Conservation (phyloP, 2,113 vertebrate genomes). For the Grus americana region DNA sequence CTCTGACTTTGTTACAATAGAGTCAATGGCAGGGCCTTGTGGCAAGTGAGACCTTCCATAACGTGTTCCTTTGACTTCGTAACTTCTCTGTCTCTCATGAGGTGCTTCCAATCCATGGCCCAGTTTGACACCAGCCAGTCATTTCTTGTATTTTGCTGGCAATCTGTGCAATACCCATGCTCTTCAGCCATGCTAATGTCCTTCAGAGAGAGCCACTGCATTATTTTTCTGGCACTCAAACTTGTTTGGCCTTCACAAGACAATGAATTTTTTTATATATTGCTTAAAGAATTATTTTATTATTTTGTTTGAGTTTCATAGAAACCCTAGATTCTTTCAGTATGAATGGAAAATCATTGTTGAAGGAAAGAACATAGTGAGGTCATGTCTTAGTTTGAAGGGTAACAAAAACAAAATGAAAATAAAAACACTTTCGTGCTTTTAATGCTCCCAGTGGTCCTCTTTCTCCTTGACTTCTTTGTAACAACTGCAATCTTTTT, state of each 20-base stretch:
- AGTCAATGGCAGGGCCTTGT: not conserved
- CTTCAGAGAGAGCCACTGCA: not conserved
- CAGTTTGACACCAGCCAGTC: not conserved
- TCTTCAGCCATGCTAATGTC: not conserved
- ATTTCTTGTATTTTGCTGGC: slow-evolving; percentile 3
- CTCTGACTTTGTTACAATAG: not conserved
- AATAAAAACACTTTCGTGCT: slow-evolving; percentile 27
- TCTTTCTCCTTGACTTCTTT: slow-evolving; percentile 43
- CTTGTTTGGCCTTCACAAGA: not conserved
- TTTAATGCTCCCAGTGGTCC: slow-evolving; percentile 13
- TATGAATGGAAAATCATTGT: slow-evolving; percentile 13
- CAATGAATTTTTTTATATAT: slow-evolving; percentile 11
- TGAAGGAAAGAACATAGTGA: slow-evolving; percentile 3
- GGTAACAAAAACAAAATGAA: slow-evolving; percentile 21
- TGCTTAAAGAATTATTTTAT: slow-evolving; percentile 17
- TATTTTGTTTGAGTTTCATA: not conserved
- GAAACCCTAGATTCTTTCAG: not conserved
- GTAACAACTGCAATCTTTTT: slow-evolving; percentile 3
- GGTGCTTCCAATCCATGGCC: not conserved
- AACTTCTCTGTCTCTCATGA: not conserved
- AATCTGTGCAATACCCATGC: not conserved
- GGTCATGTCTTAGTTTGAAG: not conserved
- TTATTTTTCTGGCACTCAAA: not conserved
- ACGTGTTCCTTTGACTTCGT: not conserved
- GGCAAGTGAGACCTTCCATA: not conserved